These are phyloP conservation scores for Temnothorax longispinosus DNA, from an alignment of 1,140 invertebrate genomes.

Conservation along the genomic window DNA sequence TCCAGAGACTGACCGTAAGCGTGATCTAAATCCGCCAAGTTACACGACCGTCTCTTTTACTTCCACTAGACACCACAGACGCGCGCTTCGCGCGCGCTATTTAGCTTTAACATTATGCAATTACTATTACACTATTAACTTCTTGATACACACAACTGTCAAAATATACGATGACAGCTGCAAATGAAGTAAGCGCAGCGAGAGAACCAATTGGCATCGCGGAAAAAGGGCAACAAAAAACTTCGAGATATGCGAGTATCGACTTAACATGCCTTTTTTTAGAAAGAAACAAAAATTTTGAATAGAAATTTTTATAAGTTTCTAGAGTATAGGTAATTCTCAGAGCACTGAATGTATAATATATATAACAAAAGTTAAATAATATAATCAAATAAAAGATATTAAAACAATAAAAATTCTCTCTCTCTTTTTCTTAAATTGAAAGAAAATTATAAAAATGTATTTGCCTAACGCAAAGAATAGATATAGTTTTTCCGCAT, in stretches of 20 bases:
- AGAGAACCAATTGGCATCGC: no score
- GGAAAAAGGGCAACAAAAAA: no score
- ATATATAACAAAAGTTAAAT: neutral
- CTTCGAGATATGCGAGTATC: no score
- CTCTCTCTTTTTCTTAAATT: neutral
- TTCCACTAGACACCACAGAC: neutral
- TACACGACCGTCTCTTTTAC: slow-evolving; percentile 25
- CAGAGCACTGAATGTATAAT: neutral
- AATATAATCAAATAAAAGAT: neutral
- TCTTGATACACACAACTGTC: no score
- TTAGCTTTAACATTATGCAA: no score
- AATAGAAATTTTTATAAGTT: neutral
- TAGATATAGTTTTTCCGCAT: neutral
- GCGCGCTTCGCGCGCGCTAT: no score
- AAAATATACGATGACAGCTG: no score
- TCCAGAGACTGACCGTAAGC: slow-evolving; percentile 3
- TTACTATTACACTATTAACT: no score
- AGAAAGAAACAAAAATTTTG: neutral
- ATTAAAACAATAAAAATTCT: neutral
- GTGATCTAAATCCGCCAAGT: slow-evolving; percentile 25
- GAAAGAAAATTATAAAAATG: neutral
- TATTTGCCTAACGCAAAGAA: neutral
- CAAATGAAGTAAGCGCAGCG: no score
- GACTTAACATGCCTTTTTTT: no score
- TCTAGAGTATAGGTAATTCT: neutral